phyloP scores from a whole-genome alignment of 2,113 vertebrate genomes.

The Gasterosteus nipponicus region DNA sequence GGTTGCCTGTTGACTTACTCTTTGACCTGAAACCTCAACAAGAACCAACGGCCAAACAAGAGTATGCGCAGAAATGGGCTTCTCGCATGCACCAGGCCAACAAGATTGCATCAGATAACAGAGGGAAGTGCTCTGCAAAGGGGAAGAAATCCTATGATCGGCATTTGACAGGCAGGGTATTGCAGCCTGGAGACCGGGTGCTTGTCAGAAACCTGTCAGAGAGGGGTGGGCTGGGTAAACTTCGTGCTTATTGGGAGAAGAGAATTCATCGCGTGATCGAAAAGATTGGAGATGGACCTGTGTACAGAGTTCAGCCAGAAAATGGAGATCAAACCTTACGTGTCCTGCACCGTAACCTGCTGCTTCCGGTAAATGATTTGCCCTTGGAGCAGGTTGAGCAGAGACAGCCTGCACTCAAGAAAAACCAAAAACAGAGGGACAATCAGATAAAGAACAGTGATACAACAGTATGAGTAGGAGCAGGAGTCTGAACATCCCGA shows the following conservation, averaged over 20 bases:
- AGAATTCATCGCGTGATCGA: conserved; percentile 4
- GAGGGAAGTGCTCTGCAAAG: conserved; percentile 19
- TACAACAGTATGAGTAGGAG: too few relatives aligned
- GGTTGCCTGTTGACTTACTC: conserved; percentile 32
- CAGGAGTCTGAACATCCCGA: conserved; percentile 10
- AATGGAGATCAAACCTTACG: not conserved
- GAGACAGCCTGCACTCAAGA: not conserved
- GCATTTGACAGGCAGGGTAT: not conserved
- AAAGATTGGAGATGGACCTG: conserved; percentile 18
- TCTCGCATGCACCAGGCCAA: conserved; percentile 3
- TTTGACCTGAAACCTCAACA: not conserved
- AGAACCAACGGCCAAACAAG: not conserved
- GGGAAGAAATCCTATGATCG: conserved; percentile 22
- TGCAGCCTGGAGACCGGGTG: conserved; percentile 30
- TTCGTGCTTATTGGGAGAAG: conserved; percentile 13
- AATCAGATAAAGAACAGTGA: not conserved
- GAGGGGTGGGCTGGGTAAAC: conserved; percentile 26
- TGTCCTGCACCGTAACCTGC: conserved; percentile 1
- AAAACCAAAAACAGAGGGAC: not conserved
- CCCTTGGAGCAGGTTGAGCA: not conserved
- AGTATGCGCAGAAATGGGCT: conserved; percentile 5
- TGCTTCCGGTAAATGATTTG: conserved; percentile 22
- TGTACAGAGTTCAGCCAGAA: conserved; percentile 16
- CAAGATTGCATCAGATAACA: conserved; percentile 21
- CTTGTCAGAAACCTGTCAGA: conserved; percentile 27